These are phyloP conservation scores for Drosophila tripunctata DNA, from an alignment of 2,888 invertebrate species.

Conservation along the genomic window DNA sequence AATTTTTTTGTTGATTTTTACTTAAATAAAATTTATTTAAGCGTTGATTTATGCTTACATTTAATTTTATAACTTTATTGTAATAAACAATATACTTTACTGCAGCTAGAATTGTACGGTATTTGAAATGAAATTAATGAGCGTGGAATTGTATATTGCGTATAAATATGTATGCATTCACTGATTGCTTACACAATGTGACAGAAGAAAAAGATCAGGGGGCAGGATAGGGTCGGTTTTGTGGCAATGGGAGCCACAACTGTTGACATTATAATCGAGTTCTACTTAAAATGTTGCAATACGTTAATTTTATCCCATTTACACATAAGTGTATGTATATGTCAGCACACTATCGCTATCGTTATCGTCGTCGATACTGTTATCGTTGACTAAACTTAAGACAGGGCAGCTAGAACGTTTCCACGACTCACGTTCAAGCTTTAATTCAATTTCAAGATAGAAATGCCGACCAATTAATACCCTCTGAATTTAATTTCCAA, in stretches of 20 bases:
- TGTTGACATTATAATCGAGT: conserved; percentile 76
- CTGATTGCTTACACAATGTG: conserved; percentile 37
- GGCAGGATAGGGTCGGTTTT: not conserved
- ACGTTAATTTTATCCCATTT: conserved; percentile 65
- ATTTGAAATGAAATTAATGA: conserved; percentile 58
- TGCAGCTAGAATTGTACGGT: not conserved
- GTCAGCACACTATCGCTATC: conserved; percentile 8
- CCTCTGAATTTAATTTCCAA: too few relatives aligned
- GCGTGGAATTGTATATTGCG: conserved; percentile 50
- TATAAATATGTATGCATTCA: conserved; percentile 44
- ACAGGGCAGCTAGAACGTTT: too few relatives aligned
- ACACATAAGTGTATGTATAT: conserved; percentile 40
- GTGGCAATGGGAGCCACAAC: conserved; percentile 34
- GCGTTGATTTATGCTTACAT: not conserved
- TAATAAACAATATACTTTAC: not conserved
- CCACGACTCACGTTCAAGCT: too few relatives aligned
- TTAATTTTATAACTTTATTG: not conserved
- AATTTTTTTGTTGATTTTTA: too few relatives aligned
- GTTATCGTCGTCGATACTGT: not conserved
- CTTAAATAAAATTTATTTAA: not conserved
- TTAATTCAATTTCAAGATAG: too few relatives aligned
- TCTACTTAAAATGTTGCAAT: conserved; percentile 59
- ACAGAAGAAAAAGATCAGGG: not conserved
- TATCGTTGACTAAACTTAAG: too few relatives aligned
- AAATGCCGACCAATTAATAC: too few relatives aligned